Evolutionary conservation across 2,888 invertebrate species (phyloP), one percentile per base, ranked within the genome.

Genomic region (Ornithoptera alexandrae): DNA sequence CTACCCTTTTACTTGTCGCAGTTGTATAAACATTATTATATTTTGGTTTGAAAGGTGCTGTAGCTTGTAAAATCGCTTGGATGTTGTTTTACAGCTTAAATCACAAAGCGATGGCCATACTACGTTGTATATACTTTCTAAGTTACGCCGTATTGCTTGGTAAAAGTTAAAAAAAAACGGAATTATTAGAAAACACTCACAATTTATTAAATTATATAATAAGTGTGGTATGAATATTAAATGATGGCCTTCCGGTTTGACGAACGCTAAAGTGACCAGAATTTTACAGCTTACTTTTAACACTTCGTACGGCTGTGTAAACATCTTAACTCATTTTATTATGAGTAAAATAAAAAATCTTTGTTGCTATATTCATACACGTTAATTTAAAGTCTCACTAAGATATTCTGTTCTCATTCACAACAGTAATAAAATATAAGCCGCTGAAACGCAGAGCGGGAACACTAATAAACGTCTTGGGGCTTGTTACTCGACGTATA

Each of bases 391-490:
- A 20, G 60, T 60, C 59, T 64, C 60, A 56, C 70, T 53, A 63
- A 53, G 30, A 58, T 62, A 70, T 66, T 70, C 70, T 60, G 64
- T 70, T 70, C 70, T 64, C 62, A 67, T 70, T 67, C 63, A 60
- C 67, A 67, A 56, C 67, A 64, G 67, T 70, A 70, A 70, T 70
- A 70, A 70, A 70, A 67, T 70, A 70, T 70, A 70, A 70, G 63
- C 67, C 60, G 67, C 67, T 67, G 70, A 70, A 70, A 70, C 70
- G 56, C 63, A 24, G 50, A 63, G 63, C 66, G 63, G 63, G 67
- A 70, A 67, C 67, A 67, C 70, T 70, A 70, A 64, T 70, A 67
- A 70, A 70, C 67, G 70, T 70, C 70, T 67, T 60, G 62, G 70
- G 70, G 22, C 70, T 70, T 70, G 70, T 70, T 70, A 59, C 70